Evolutionary conservation across 1,140 invertebrate genomes (phyloP), one percentile per base, ranked within the genome.

Genomic region (Trissolcus basalis): DNA sequence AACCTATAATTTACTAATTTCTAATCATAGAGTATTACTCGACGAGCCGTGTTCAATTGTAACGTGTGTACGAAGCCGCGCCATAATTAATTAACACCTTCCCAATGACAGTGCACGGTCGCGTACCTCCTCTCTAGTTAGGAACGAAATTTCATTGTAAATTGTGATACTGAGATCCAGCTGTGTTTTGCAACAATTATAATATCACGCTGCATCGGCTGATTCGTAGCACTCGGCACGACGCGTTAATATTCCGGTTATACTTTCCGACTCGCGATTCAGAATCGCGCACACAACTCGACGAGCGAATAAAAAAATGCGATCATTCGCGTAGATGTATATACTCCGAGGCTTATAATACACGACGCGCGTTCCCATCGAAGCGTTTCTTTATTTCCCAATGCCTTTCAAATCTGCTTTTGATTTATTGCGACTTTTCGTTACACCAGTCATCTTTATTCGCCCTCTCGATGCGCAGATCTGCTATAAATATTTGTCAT

Each of bases 21-120:
- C 54, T 59, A 65, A 65, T 73, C 45, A 12, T 10, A 36, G 45
- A 47, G 53, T 71, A 27, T 47, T 13, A 48, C 15, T 7, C n/a
- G 12, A 14, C 7, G 15, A 35, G 16, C 5, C 27, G 32, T 32
- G 14, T 48, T 55, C 59, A 64, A 59, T 27, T 27, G 19, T 27
- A 3, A 27, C 19, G 19, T 64, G 45, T 48, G 47, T 33, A 10
- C 0, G 14, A 44, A 54, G 53, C 53, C 19, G 54, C 47, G 53
- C 53, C 12, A 54, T 64, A 64, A 72, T 64, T 72, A 72, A 64
- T 72, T 72, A 72, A 54, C 32, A 53, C 19, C 19, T 36, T 59
- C 49, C 53, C 50, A 72, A 72, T 64, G 53, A 54, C 49, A 64
- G 32, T 41, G 33, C 14, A 27, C 32, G 27, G 6, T 11, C 36